Conservation (phyloP, 2,797 vertebrate genomes). For the Periparus ater region DNA sequence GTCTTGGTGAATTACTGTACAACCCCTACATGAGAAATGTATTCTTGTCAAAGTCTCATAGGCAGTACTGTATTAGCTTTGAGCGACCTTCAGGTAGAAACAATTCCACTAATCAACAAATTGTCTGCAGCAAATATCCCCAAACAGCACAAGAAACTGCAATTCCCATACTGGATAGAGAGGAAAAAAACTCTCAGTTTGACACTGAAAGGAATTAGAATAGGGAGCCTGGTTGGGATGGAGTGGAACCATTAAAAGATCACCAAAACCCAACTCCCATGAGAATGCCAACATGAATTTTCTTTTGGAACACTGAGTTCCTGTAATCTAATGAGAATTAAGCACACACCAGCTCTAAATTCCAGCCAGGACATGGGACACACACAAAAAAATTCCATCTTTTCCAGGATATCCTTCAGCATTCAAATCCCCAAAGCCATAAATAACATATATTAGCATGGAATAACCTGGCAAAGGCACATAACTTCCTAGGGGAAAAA, state of each 20-base stretch:
- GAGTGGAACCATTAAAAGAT: neutral
- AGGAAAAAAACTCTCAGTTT: neutral
- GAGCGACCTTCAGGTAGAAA: neutral
- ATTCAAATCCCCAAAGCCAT: neutral
- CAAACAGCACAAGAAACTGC: neutral
- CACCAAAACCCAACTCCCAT: neutral
- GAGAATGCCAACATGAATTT: neutral
- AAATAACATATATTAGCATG: neutral
- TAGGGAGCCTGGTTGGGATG: accelerated
- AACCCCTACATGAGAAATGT: neutral
- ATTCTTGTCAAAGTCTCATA: neutral
- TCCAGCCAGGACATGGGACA: neutral
- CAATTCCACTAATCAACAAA: neutral
- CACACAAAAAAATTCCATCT: neutral
- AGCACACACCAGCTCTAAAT: neutral
- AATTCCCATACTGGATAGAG: neutral
- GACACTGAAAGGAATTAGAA: neutral
- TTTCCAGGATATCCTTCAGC: neutral
- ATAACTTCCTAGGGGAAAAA: neutral
- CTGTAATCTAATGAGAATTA: neutral
- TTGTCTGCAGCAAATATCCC: neutral
- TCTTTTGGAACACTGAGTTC: neutral
- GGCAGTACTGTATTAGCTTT: neutral
- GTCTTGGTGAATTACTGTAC: neutral
- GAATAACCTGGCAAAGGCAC: neutral